Evolutionary conservation across 2,113 vertebrate species (phyloP).

Genomic region (Zosterops lateralis): DNA sequence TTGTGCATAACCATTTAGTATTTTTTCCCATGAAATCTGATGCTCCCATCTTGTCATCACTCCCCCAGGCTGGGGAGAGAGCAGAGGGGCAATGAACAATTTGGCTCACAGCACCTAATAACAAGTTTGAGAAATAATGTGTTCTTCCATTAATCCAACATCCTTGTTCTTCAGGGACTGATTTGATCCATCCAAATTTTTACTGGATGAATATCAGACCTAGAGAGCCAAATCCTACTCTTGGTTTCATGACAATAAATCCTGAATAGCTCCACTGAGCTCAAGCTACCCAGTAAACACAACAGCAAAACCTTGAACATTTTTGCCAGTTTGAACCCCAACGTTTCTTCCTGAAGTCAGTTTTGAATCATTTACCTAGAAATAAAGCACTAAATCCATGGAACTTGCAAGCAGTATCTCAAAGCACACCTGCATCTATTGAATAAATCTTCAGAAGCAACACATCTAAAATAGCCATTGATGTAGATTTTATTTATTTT

Average conservation of each 20-base stretch:
- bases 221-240: slow-evolving; percentile 23
- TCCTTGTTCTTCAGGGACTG: slow-evolving; percentile 8
- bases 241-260: slow-evolving; percentile 37
- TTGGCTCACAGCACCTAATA: slow-evolving; percentile 36
- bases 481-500: not conserved
- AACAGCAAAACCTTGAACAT: not conserved
- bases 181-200: slow-evolving; percentile 4
- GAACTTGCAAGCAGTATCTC: not conserved
- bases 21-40: slow-evolving; percentile 45
- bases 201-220: slow-evolving; percentile 3
- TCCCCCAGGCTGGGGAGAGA: not conserved
- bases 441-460: not conserved
- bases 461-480: not conserved
- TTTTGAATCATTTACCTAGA: not conserved
- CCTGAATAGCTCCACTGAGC: not conserved
- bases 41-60: slow-evolving; percentile 35
- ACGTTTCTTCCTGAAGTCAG: not conserved
- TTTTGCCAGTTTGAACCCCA: not conserved
- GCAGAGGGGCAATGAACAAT: not conserved
- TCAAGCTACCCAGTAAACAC: slow-evolving; percentile 11
- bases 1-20: not conserved
- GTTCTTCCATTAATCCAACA: slow-evolving; percentile 26
- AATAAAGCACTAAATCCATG: not conserved
- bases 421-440: not conserved
- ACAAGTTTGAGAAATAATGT: slow-evolving; percentile 14